Evolutionary conservation across 2,113 vertebrate species (phyloP).

Genomic region (Callopanchax toddi): DNA sequence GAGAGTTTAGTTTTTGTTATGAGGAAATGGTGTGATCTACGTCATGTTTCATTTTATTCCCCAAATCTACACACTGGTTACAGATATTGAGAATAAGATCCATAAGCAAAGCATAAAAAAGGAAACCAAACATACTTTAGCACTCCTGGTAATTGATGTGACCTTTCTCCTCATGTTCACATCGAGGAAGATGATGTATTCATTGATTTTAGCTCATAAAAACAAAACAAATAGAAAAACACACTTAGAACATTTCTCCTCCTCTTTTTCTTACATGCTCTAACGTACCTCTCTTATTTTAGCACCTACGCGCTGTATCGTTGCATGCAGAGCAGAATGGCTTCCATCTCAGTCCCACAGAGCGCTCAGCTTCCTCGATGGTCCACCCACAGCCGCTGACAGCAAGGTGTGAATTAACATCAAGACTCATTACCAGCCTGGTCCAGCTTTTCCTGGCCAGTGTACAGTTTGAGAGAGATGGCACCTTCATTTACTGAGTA

Average conservation of each 20-base stretch:
- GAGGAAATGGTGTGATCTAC: too few relatives aligned
- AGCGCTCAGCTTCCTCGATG: neutral
- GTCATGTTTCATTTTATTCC: too few relatives aligned
- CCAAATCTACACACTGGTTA: too few relatives aligned
- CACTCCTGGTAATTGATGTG: too few relatives aligned
- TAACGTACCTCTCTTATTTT: slow-evolving; percentile 6
- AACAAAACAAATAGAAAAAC: neutral
- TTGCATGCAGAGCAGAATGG: neutral
- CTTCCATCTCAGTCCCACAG: neutral
- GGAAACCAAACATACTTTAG: too few relatives aligned
- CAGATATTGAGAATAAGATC: too few relatives aligned
- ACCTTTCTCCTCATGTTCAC: too few relatives aligned
- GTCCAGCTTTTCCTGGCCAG: slow-evolving; percentile 17
- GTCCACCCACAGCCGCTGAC: slow-evolving; percentile 25
- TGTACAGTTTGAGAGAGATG: slow-evolving; percentile 42
- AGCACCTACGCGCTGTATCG: slow-evolving; percentile 18
- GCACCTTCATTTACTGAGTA: slow-evolving; percentile 21
- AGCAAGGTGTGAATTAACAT: slow-evolving; percentile 38
- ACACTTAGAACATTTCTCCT: slow-evolving; percentile 1
- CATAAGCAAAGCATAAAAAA: too few relatives aligned
- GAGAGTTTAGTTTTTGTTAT: too few relatives aligned
- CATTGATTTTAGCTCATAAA: neutral
- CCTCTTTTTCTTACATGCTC: neutral
- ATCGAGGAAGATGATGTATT: too few relatives aligned
- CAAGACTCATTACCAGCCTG: slow-evolving; percentile 18